Base-by-base conservation (phyloP, 2,113 vertebrate species). In the Herpetotheres cachinnans region DNA sequence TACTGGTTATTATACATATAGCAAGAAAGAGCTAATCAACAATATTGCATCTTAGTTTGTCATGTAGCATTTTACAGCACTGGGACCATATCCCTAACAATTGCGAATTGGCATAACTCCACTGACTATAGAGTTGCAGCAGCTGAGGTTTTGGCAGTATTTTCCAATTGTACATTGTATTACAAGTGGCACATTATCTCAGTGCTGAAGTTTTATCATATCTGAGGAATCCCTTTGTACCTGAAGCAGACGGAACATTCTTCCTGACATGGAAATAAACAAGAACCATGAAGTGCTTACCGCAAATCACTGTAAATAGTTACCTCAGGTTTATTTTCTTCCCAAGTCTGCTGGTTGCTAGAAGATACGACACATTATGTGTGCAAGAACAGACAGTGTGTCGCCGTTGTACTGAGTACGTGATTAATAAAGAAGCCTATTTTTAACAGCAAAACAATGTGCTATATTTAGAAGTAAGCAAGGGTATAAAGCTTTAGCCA, bases 381-480 rank as follows among this genome's bases (percentile, higher is more conserved):
- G 17, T 65, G 10, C 9, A 54, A 85, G 73, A 73, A 77, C 89
- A 96, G 89, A 95, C 94, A 70, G 32, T 0, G 22, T 62, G 95
- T 94, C 74, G 70, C 94, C 93, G 1, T 86, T 27, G 38, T 11
- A 3, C 83, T 8, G 61, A 89, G 61, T 69, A 89, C 32, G 58
- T 95, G 93, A 93, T 73, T 80, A 94, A 82, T 81, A 89, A 91
- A 86, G 85, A 46, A 42, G 25, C 16, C 29, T 95, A 95, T 97
- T 97, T 97, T 97, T 95, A 96, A 87, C 78, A 77, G 32, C 89
- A 92, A 95, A 94, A 95, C 95, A 97, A 95, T 95, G 74, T 47
- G 40, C 63, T 96, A 90, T 93, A 91, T 90, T 95, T 97, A 94
- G 95, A 72, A 16, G 5, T 24, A 74, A 81, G 18, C 46, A 36